Base-by-base conservation (phyloP, 2,888 invertebrate genomes). In the Agriotes lineatus region DNA sequence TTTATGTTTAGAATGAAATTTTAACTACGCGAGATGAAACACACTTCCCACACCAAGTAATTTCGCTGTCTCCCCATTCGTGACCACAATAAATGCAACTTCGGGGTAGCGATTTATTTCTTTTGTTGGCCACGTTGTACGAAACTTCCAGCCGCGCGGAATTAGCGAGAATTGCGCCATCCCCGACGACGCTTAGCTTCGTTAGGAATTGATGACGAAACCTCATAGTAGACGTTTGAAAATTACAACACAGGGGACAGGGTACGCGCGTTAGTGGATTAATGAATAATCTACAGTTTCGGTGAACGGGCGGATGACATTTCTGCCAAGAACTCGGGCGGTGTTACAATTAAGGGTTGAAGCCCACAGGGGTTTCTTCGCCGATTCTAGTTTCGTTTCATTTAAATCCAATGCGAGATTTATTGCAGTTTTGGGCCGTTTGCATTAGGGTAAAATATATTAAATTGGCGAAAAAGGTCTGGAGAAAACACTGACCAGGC, bases 1-100 rank as follows among this genome's bases (percentile, higher is more conserved):
- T 61, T 50, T 61, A 61, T 61, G 37, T 39, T 18, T 22, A 37
- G 52, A 25, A 50, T 39, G 50, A 39, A 52, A 61, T 52, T 61
- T 61, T 61, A 61, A 61, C 19, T 19, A 39, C 16, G 50, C 39
- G 12, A 25, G 61, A 52, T 52, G 61, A 61, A 61, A 52, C 22
- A 19, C 61, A 25, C 3, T 25, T 33, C 50, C 37, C 9, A 50
- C 39, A 61, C 16, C 25, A 58, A 58, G 57, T 58, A 58, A 58
- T 58, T 58, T 58, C 18, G 57, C 42, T 19, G 22, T 58, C 57
- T 42, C 20, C 16, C 37, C 37, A 42, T 58, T 58, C 42, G 42
- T 42, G 57, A 58, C 57, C 22, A 14, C 39, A 50, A 39, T 61
- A 61, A 61, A 42, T 50, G 52, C 50, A 61, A 52, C 39, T 48